phyloP scores from a whole-genome alignment of 2,113 vertebrate genomes.

The Gila orcuttii region DNA sequence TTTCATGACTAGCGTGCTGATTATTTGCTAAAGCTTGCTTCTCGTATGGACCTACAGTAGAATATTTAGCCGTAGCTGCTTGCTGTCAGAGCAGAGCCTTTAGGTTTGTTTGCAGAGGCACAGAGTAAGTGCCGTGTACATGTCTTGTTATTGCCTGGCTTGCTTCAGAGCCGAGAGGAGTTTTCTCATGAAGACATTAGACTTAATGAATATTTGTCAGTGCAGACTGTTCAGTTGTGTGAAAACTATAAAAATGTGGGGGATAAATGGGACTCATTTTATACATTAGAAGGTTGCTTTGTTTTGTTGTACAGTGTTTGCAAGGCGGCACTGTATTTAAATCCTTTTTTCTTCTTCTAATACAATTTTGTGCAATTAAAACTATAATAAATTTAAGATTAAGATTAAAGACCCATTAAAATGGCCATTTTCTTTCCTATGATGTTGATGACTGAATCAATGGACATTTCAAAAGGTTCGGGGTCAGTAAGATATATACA shows the following conservation, averaged over 20 bases:
- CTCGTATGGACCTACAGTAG: constrained; percentile 48
- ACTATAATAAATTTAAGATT: neutral
- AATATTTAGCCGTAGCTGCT: constrained; percentile 49
- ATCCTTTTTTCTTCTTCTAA: neutral
- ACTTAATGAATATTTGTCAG: constrained; percentile 25
- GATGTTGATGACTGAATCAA: too few species aligned
- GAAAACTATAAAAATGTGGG: constrained; percentile 27
- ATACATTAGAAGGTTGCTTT: neutral
- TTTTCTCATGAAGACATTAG: constrained; percentile 28
- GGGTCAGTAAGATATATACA: neutral
- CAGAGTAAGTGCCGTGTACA: constrained; percentile 22
- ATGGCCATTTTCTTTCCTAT: too few species aligned
- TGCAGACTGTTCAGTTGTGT: constrained; percentile 29
- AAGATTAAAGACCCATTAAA: too few species aligned
- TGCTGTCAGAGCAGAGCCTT: constrained; percentile 46
- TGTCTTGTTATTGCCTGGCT: constrained; percentile 39
- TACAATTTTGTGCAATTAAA: neutral
- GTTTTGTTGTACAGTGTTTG: constrained; percentile 28
- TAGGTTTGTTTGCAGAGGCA: constrained; percentile 44
- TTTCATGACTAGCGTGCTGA: constrained; percentile 45
- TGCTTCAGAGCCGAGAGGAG: constrained; percentile 37
- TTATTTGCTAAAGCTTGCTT: constrained; percentile 57
- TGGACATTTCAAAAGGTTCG: neutral
- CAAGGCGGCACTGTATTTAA: constrained; percentile 6
- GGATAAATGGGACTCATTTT: constrained; percentile 18